phyloP scores from a whole-genome alignment of 1,140 invertebrate genomes.

The Contarinia nasturtii region DNA sequence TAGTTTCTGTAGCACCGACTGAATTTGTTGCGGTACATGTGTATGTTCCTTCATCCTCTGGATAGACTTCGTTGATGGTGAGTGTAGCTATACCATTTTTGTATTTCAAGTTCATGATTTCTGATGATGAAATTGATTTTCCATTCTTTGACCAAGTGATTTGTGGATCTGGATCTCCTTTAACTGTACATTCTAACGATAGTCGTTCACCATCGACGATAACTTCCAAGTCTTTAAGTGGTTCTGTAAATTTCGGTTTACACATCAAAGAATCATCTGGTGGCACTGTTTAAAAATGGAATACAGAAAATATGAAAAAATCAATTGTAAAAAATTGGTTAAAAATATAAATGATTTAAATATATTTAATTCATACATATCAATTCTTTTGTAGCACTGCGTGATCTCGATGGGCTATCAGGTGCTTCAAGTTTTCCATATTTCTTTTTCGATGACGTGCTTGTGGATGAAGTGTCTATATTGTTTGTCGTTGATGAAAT shows the following conservation, averaged over 20 bases:
- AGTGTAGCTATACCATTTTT: slow-evolving; percentile 70
- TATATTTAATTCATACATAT: slow-evolving; percentile 45
- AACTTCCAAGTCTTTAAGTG: slow-evolving; percentile 40
- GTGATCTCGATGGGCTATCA: slow-evolving; percentile 55
- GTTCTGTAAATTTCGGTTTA: slow-evolving; percentile 58
- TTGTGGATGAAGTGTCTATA: slow-evolving; percentile 7
- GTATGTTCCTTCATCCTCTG: slow-evolving; percentile 82
- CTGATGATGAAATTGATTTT: slow-evolving; percentile 50
- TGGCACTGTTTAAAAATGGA: slow-evolving; percentile 34
- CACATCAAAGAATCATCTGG: slow-evolving; percentile 69
- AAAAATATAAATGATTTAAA: not conserved
- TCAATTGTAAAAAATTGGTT: slow-evolving; percentile 1
- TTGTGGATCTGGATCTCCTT: slow-evolving; percentile 80
- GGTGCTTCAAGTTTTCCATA: slow-evolving; percentile 57
- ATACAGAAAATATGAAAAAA: slow-evolving; percentile 1
- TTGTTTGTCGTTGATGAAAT: slow-evolving; percentile 7
- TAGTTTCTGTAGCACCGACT: slow-evolving; percentile 61
- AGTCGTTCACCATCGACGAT: slow-evolving; percentile 69
- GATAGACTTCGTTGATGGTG: slow-evolving; percentile 78
- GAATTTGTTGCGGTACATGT: slow-evolving; percentile 79
- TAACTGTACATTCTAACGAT: slow-evolving; percentile 55
- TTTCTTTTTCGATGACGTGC: slow-evolving; percentile 36
- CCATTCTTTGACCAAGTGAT: slow-evolving; percentile 63
- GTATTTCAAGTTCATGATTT: slow-evolving; percentile 80
- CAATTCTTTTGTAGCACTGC: slow-evolving; percentile 77